Base-by-base conservation (phyloP, 2,797 vertebrate species). In the Rhadinocentrus ornatus region DNA sequence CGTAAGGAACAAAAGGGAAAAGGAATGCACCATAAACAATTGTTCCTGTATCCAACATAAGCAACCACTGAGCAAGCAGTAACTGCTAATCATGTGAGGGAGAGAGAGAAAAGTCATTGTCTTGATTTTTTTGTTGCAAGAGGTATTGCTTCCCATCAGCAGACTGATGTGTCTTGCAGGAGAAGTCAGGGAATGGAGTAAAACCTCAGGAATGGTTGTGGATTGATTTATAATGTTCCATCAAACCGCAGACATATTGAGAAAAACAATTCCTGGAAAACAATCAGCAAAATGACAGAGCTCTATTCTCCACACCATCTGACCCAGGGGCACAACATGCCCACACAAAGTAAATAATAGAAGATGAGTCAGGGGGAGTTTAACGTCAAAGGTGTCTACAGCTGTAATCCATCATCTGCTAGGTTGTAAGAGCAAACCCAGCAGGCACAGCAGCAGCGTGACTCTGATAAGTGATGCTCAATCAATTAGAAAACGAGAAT, bases 251-350 rank as follows among this genome's bases (percentile, higher is more conserved):
- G 82, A 86, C 86, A 66, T 37, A 59, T 39, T 11, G 70, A 73
- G 72, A 84, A 87, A 88, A 85, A 90, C 83, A 89, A 83, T 85
- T 88, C 89, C 82, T 44, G 85, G 77, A 82, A 86, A 86, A 89
- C 62, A 74, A 87, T 89, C 80, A 83, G 73, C 48, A 7, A 82
- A 88, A 88, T 85, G 80, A 87, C 71, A 86, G 80, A 81, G 70
- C 63, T 70, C 65, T n/a, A 62, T 81, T 81, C 76, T 80, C 77
- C 74, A 63, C 31, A 9, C 52, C 5, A 32, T 62, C 73, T 78
- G 62, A 85, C 87, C 74, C 3, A 46, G 46, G 83, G 89, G 77
- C 57, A 18, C 57, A 2, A 75, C 75, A 69, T 72, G 80, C 83
- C 81, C 78, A 66, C 87, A 81, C 82, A 75, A 75, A 83, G 54